Base-by-base conservation (phyloP, 1,140 invertebrate genomes). In the Brachionus rubens region DNA sequence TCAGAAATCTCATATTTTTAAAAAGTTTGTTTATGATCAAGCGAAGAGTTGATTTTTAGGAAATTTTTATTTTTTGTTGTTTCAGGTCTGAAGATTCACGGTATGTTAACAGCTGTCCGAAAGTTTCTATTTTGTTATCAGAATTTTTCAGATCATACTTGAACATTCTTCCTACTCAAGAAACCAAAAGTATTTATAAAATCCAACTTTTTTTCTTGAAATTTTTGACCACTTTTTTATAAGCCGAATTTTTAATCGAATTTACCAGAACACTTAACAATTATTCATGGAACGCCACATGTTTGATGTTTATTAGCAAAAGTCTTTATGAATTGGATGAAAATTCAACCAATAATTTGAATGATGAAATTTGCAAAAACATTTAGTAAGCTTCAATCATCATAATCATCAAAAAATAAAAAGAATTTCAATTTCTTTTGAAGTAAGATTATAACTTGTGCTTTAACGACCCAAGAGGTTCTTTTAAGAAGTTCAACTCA, bases 401-500 rank as follows among this genome's bases (percentile, higher is more conserved):
- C 6, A 14, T 30, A 30, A 19, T 16, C 16, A 36, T 43, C n/a
- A 26, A 26, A 26, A 12, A 24, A 3, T 5, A 41, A 46, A 7
- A 14, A 26, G 24, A 24, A 14, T 12, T 24, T 65, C 36, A 28
- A 9, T 28, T 28, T 30, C 36, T 62, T 62, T 40, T 26, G 5
- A 21, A 65, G 59, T 43, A 65, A 65, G 43, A 65, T 65, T 26
- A 65, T 65, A 1, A 65, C 59, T 26, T 65, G 59, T 26, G 59
- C 59, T 43, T 26, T 65, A 14, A 65, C 59, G n/a, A 65, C 59
- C 19, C 68, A 72, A 50, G 68, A 72, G 30, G 30, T 72, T 14
- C 24, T 72, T 30, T 14, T 72, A 30, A 72, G 68, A 72, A 72
- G 68, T 16, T 48, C 68, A 36, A 72, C 50, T 1, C 68, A 72